Percentiles rank a stretch among this genome's conserved stretches.
These are phyloP conservation scores for Scomber colias DNA, from an alignment of 2,113 vertebrate genomes.

Conservation along the genomic window DNA sequence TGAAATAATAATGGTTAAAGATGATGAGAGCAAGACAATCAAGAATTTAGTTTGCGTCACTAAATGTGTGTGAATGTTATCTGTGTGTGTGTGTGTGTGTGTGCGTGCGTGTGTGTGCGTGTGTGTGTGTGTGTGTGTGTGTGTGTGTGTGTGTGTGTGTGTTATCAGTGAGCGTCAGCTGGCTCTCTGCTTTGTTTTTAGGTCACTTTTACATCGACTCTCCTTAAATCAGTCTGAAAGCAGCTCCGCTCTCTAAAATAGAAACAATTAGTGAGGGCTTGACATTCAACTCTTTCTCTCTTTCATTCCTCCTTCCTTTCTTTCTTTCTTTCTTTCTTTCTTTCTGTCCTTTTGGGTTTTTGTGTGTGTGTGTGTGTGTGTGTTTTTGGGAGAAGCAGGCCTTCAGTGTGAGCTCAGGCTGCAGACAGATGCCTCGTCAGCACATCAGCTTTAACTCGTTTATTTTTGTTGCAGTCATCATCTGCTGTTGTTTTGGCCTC, in stretches of 20 bases:
- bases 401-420: background rate
- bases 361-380: background rate
- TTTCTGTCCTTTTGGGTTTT: slow-evolving; percentile 17
- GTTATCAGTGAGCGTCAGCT: slow-evolving; percentile 55
- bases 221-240: slow-evolving; percentile 65
- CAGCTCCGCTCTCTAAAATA: slow-evolving; percentile 62
- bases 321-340: background rate
- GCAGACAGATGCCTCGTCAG: background rate
- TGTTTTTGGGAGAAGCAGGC: background rate
- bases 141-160: slow-evolving; percentile 44
- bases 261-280: slow-evolving; percentile 64
- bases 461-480: background rate
- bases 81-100: background rate
- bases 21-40: background rate
- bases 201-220: slow-evolving; percentile 63
- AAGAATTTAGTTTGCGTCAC: background rate
- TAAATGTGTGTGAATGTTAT: slow-evolving; percentile 26
- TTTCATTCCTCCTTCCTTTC: background rate
- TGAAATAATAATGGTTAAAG: background rate
- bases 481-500: background rate
- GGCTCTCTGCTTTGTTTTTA: slow-evolving; percentile 64
- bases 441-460: background rate
- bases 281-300: slow-evolving; percentile 53
- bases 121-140: slow-evolving; percentile 8
- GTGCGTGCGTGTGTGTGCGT: background rate